Evolutionary conservation across 2,888 invertebrate species (phyloP), one percentile per base, ranked within the genome.

Genomic region (Drosophila robusta): DNA sequence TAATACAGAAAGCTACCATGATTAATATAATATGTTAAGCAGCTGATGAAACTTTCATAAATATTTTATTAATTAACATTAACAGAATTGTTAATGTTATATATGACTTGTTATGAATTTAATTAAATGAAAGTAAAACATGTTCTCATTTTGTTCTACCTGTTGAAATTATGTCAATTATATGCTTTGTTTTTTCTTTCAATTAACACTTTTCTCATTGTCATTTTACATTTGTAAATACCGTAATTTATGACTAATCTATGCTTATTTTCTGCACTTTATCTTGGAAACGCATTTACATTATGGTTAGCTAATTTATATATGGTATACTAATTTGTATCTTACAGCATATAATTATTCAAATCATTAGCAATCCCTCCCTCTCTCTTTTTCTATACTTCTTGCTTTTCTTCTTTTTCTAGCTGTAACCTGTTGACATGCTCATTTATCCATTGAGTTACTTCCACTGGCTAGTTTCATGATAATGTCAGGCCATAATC

Each of bases 401-500:
- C 16, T 16, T 4, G 5, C 39, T n/a, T 6, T 14, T 14, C n/a
- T 5, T 22, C 2, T 22, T 22, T 22, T 34, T 34, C 12, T 29
- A 29, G 41, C 14, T 46, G 3, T 54, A 42, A 66, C 85, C 78
- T 87, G 82, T 80, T 82, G 82, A 67, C 74, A 47, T 70, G 62
- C 46, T 51, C 46, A 55, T 56, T 78, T 60, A 62, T 64, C 65
- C 49, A 81, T 68, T 62, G 61, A 81, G 70, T 54, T 71, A 68
- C 62, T 56, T 74, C 58, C 63, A 57, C 29, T 41, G 49, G 39
- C 72, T 54, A 41, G 38, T 47, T 56, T 52, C 47, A 73, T 70
- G 70, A 18, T 18, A 18, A 18, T 80, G 70, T 49, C 87, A 69
- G 87, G 78, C 69, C 81, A 68, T 87, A 80, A 74, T 62, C 80